Conservation (phyloP, 2,797 vertebrate species). For the Epinephelus malabaricus region DNA sequence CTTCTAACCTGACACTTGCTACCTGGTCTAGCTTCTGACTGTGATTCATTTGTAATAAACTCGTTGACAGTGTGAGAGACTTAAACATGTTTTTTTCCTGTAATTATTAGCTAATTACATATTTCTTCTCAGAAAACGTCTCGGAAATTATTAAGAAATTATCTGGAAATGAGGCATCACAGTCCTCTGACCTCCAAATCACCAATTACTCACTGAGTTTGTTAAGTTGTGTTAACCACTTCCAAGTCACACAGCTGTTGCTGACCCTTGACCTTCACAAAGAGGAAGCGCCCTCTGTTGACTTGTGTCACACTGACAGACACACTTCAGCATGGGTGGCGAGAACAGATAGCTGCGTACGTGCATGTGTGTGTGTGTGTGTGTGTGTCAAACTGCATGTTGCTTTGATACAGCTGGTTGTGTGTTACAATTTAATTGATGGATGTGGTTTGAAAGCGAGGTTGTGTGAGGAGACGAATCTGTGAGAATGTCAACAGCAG, state of each 20-base stretch:
- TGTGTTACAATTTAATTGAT: constrained; percentile 32
- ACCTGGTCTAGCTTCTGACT: not conserved
- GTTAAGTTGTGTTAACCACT: constrained; percentile 69
- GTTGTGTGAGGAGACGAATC: constrained; percentile 55
- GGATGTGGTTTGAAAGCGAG: constrained; percentile 49
- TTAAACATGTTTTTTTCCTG: not conserved
- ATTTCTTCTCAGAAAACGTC: not conserved
- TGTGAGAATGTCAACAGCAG: constrained; percentile 73
- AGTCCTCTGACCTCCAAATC: constrained; percentile 29
- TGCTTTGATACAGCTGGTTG: constrained; percentile 24
- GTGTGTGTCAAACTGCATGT: constrained; percentile 8
- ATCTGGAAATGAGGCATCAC: fast-evolving
- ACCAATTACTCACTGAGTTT: constrained; percentile 21
- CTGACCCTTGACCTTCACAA: constrained; percentile 71
- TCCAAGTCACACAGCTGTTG: constrained; percentile 69
- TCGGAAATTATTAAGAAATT: not conserved
- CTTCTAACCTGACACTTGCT: not conserved
- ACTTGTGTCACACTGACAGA: constrained; percentile 54
- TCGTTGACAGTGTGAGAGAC: not conserved
- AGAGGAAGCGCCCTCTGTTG: constrained; percentile 63
- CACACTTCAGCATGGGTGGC: constrained; percentile 17
- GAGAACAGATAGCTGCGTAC: constrained; percentile 12
- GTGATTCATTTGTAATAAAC: not conserved
- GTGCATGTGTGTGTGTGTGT: not conserved
- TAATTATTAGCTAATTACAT: not conserved